Evolutionary conservation across 2,113 vertebrate genomes (phyloP), one percentile per base, ranked within the genome.

Genomic region (Corythaeola cristata): DNA sequence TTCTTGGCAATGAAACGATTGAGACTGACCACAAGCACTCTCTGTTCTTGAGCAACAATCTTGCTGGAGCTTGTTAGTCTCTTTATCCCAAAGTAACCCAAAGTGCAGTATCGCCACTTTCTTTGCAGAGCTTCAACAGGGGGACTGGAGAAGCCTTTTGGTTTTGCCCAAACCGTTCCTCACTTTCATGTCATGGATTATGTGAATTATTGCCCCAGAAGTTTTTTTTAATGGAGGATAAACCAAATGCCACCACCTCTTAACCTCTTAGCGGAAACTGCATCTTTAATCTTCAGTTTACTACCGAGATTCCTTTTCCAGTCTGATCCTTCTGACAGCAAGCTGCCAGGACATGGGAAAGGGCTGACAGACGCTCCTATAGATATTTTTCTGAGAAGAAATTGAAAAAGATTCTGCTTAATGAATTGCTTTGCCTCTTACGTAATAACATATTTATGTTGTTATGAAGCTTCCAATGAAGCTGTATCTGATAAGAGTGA

Each of bases 341-440:
- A 85, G 55, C 68, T 92, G 45, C 68, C 50, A 69, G 58, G 33
- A 12, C 11, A 2, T 8, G 18, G 60, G 60, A 28, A 91, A 50
- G 64, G 33, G 52, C n/a, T 81, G 64, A 37, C 56, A 33, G 69
- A 63, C 78, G 79, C 66, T 91, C 33, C n/a, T 49, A n/a, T 4
- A 72, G 73, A 26, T 39, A 3, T 24, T 87, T 85, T 87, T 64
- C 77, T 53, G 49, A 64, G 39, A 60, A 77, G 68, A 86, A 88
- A 37, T 27, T 30, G 47, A 68, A 73, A 76, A 90, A 37, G 14
- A 21, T 75, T 77, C 62, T 79, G 27, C 64, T 92, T 90, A 92
- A 95, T 88, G 17, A 84, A 94, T 92, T 78, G 56, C 66, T 94
- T 94, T 64, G 19, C 32, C 30, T 82, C 45, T 78, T 92, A 68